Evolutionary conservation across 2,797 vertebrate species (phyloP).

Genomic region (Hephaestus fuliginosus): DNA sequence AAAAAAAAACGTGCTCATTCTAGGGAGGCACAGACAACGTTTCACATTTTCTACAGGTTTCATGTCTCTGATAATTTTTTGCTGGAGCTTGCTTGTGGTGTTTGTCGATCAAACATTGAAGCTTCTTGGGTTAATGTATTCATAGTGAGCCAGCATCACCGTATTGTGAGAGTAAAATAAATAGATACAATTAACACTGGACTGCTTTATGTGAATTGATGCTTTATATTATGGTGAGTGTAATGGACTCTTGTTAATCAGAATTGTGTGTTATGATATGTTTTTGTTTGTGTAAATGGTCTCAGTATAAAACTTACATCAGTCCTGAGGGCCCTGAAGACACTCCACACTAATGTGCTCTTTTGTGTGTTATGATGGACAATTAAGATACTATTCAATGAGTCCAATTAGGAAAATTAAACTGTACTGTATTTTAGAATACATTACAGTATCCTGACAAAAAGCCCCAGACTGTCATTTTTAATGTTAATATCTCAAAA

Average conservation of each 20-base stretch:
- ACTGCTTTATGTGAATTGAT: slow-evolving; percentile 22
- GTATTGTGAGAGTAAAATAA: background rate
- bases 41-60: background rate
- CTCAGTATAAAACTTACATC: background rate
- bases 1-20: background rate
- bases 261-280: background rate
- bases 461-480: slow-evolving; percentile 2
- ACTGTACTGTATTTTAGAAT: slow-evolving; percentile 1
- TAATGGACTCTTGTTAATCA: slow-evolving; percentile 31
- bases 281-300: slow-evolving; percentile 29
- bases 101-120: background rate
- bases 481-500: slow-evolving; percentile 8
- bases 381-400: slow-evolving; percentile 33
- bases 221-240: background rate
- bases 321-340: slow-evolving; percentile 17
- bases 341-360: background rate
- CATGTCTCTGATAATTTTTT: background rate
- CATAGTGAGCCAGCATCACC: background rate
- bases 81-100: background rate
- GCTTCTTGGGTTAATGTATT: slow-evolving; percentile 3
- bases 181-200: slow-evolving; percentile 26
- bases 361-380: slow-evolving; percentile 5
- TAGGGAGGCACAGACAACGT: background rate
- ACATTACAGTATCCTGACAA: background rate
- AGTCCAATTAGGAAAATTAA: slow-evolving; percentile 10